phyloP scores from a whole-genome alignment of 92 coral and sea anemone species.

The Galaxea fascicularis region DNA sequence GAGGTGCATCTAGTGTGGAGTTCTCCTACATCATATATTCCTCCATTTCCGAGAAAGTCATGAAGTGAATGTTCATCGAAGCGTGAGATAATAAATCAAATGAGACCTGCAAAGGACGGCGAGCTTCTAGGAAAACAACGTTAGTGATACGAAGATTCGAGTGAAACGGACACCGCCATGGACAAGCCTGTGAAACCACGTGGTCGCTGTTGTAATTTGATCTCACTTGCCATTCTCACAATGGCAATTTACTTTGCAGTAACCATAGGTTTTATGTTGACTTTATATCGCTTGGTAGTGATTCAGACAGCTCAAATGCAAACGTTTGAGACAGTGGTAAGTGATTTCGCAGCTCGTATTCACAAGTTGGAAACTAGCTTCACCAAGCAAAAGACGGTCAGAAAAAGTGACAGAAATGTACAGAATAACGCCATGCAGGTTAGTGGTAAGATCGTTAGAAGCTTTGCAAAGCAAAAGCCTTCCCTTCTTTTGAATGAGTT shows the following conservation, averaged over 20 bases:
- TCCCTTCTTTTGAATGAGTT: neutral
- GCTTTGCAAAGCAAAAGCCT: neutral
- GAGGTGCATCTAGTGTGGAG: too few species aligned
- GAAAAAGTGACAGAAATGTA: neutral
- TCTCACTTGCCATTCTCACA: slow-evolving; percentile 12
- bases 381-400: slow-evolving; percentile 40
- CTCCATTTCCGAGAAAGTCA: slow-evolving; percentile 34
- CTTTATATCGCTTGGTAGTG: slow-evolving; percentile 54
- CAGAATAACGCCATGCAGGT: slow-evolving; percentile 25
- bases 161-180: slow-evolving; percentile 13
- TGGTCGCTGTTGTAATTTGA: slow-evolving; percentile 22
- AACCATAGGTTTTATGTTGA: slow-evolving; percentile 56
- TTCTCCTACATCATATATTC: too few species aligned
- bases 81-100: slow-evolving; percentile 50
- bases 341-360: slow-evolving; percentile 59
- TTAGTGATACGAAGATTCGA: neutral
- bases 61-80: slow-evolving; percentile 25
- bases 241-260: slow-evolving; percentile 47
- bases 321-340: slow-evolving; percentile 62
- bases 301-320: slow-evolving; percentile 72
- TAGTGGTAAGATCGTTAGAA: neutral
- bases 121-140: neutral
- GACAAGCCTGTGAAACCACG: slow-evolving; percentile 15
- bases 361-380: slow-evolving; percentile 59
- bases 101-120: neutral